A percentile compares a stretch with the other conserved stretches of the same genome.
Evolutionary conservation across 2,113 vertebrate genomes (phyloP).

Genomic region (Lepus europaeus): DNA sequence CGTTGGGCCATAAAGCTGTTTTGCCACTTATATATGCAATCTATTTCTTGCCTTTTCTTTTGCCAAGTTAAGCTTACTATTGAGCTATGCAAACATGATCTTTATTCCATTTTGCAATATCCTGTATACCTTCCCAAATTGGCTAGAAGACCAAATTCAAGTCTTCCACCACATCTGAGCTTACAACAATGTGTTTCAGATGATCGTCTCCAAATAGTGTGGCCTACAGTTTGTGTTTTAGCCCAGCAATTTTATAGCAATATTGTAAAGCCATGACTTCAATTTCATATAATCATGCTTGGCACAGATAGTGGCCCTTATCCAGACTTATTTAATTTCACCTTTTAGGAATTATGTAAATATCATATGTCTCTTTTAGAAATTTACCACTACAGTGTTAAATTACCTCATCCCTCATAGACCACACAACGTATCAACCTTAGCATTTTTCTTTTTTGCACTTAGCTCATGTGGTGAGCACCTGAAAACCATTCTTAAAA

Average conservation of each 20-base stretch:
- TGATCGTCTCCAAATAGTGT: conserved; percentile 63
- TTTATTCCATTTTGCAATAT: conserved; percentile 77
- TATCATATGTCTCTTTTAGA: conserved; percentile 75
- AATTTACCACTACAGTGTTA: conserved; percentile 64
- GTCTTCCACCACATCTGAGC: conserved; percentile 71
- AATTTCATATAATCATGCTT: conserved; percentile 79
- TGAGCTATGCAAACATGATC: conserved; percentile 53
- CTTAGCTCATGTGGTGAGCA: conserved; percentile 78
- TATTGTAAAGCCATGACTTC: conserved; percentile 78
- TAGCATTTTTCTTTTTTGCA: conserved; percentile 67
- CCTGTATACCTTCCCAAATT: conserved; percentile 72
- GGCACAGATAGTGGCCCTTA: conserved; percentile 77
- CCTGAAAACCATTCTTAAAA: conserved; percentile 80
- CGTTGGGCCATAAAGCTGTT: not conserved
- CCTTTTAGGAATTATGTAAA: conserved; percentile 81
- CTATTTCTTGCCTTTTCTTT: conserved; percentile 62
- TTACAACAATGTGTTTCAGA: conserved; percentile 79
- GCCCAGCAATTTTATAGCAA: conserved; percentile 80
- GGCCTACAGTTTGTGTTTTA: conserved; percentile 53
- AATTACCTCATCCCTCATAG: conserved; percentile 74
- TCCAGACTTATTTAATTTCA: conserved; percentile 76
- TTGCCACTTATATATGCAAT: conserved; percentile 14
- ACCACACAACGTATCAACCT: conserved; percentile 76
- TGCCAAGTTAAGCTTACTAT: conserved; percentile 67
- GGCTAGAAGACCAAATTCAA: conserved; percentile 70